Conservation (phyloP, 2,113 vertebrate species). For the Mesitornis unicolor region DNA sequence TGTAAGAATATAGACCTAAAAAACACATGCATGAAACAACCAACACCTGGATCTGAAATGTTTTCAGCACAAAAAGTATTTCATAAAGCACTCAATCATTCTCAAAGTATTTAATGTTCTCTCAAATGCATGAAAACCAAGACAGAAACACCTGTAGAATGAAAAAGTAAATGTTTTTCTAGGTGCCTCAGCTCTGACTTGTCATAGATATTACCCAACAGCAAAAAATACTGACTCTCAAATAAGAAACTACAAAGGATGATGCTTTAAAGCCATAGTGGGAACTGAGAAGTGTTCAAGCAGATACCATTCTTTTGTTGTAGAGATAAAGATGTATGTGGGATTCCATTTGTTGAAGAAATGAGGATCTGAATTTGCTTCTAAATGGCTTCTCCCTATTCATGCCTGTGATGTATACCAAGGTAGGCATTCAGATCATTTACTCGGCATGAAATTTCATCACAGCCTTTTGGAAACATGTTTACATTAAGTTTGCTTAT, state of each 20-base stretch:
- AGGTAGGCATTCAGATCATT: neutral
- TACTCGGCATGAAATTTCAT: neutral
- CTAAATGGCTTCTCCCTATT: neutral
- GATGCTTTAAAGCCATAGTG: neutral
- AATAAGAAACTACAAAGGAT: neutral
- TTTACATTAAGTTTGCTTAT: neutral
- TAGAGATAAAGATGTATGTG: neutral
- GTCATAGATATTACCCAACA: neutral
- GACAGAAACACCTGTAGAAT: neutral
- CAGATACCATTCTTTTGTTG: neutral
- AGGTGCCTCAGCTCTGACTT: neutral
- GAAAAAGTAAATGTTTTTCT: neutral
- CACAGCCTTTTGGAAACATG: neutral
- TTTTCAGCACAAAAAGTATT: neutral
- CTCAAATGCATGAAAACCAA: neutral
- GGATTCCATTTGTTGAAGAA: neutral
- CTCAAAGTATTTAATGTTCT: neutral
- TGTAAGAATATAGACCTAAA: neutral
- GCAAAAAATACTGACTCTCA: neutral
- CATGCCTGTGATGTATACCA: neutral
- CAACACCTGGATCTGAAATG: neutral
- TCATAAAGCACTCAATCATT: neutral
- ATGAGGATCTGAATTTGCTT: neutral
- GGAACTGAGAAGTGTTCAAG: neutral
- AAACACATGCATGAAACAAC: neutral